Base-by-base conservation (phyloP, 1,140 invertebrate genomes). In the Ladona fulva region DNA sequence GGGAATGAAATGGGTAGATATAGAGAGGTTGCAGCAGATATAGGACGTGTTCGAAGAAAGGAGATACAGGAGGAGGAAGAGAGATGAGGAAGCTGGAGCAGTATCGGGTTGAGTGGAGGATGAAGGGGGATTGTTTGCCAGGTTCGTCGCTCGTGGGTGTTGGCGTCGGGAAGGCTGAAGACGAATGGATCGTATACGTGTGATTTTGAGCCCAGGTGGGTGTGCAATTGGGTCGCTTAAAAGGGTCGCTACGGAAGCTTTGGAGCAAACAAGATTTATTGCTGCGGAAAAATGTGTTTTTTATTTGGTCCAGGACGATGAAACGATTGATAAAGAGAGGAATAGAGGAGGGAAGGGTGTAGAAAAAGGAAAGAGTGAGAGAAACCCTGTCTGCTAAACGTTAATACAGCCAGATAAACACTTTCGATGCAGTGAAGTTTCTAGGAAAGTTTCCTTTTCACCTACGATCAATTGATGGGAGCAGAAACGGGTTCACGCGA, bases 241-340 rank as follows among this genome's bases (percentile, higher is more conserved):
- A 22, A 66, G 52, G 52, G 52, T 19, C 16, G 52, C 16, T 11
- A 19, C 10, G 44, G 44, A 19, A 52, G 19, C 44, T 22, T 66
- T 66, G 52, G 52, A 66, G 52, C 52, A 66, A 66, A 66, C 52
- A 66, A 66, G 52, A 66, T 66, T 19, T 66, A 66, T 66, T 66
- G 52, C 52, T 66, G 52, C 52, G 52, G 52, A 66, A 66, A 66
- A 66, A 66, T 66, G 12, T 12, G 52, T 66, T 66, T 66, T 66
- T 19, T 66, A 66, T 66, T 66, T 66, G 14, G 52, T 66, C 44
- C 10, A 10, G 44, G 44, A 22, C 52, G 52, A 66, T 66, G 12
- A 66, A 66, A 66, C 52, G 52, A 66, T 66, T 66, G 52, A 66
- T 66, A 66, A 66, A 66, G 52, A 66, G 52, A 66, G 44, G 44